These are phyloP conservation scores for Neosilurus mollespiculum DNA, from an alignment of 2,797 vertebrate genomes.

Conservation along the genomic window DNA sequence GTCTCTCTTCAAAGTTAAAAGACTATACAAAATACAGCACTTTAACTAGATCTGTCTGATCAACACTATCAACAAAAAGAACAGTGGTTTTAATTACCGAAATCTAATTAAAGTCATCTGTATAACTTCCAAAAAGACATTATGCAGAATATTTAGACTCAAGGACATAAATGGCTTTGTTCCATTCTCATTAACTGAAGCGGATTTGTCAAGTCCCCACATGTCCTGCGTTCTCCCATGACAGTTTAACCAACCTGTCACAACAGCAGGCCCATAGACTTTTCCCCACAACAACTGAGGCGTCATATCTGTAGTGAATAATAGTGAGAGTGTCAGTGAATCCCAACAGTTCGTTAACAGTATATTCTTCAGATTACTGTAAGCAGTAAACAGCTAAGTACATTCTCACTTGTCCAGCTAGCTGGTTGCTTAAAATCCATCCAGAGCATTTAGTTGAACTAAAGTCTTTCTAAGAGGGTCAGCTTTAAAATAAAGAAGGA, in stretches of 20 bases:
- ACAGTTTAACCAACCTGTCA: conserved; percentile 9
- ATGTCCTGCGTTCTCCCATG: conserved; percentile 20
- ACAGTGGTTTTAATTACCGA: neutral
- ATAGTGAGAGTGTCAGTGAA: neutral
- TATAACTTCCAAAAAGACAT: neutral
- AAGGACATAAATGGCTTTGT: neutral
- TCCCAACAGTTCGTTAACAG: neutral
- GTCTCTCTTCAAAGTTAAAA: neutral
- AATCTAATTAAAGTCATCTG: neutral
- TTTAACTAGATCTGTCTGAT: neutral
- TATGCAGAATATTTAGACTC: neutral
- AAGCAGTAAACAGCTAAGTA: neutral
- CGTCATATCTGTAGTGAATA: neutral
- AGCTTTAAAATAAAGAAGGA: no score
- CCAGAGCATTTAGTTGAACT: no score
- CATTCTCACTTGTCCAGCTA: neutral
- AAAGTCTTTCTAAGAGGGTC: no score
- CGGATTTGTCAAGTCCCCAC: conserved; percentile 22
- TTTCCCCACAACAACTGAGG: neutral
- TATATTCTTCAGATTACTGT: neutral
- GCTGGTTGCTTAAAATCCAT: neutral
- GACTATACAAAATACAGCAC: neutral
- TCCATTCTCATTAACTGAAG: conserved; percentile 1
- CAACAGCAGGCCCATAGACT: neutral
- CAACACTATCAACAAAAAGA: neutral